phyloP scores from a whole-genome alignment of 2,888 invertebrate genomes.

The Phaedon cochleariae region DNA sequence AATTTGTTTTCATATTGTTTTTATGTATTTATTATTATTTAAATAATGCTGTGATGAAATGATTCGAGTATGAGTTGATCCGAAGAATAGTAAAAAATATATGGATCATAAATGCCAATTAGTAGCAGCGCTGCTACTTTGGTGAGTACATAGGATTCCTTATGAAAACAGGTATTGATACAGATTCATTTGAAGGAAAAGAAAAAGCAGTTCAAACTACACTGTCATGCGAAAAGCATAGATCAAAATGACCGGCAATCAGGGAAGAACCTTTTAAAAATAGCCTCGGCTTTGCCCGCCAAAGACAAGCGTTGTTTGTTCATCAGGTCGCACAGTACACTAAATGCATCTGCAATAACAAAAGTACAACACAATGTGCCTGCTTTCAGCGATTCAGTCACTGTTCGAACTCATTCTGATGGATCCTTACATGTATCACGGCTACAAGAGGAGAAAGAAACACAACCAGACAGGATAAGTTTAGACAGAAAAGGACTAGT shows the following conservation, averaged over 20 bases:
- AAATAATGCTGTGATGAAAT: too few species aligned
- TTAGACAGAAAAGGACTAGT: conserved; percentile 85
- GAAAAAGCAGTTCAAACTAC: conserved; percentile 50
- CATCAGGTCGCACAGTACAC: conserved; percentile 65
- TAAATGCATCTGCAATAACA: conserved; percentile 54
- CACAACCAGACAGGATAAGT: conserved; percentile 87
- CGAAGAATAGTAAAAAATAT: conserved; percentile 20
- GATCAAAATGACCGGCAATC: conserved; percentile 46
- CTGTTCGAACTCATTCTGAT: conserved; percentile 70
- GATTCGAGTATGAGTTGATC: too few species aligned
- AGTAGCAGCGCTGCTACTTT: conserved; percentile 58
- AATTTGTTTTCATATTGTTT: too few species aligned
- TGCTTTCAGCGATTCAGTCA: conserved; percentile 36
- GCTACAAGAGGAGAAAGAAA: conserved; percentile 79
- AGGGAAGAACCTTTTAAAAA: conserved; percentile 56
- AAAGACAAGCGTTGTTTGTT: conserved; percentile 50
- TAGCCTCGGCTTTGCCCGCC: conserved; percentile 56
- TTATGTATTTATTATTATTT: too few species aligned
- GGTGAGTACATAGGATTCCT: conserved; percentile 50
- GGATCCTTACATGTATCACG: conserved; percentile 75
- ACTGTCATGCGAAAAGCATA: conserved; percentile 43
- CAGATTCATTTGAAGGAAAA: conserved; percentile 51
- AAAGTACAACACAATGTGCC: conserved; percentile 41
- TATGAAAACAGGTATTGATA: conserved; percentile 3
- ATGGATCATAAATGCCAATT: conserved; percentile 59